Evolutionary conservation across 2,113 vertebrate genomes (phyloP), one percentile per base, ranked within the genome.

Genomic region (Puntigrus tetrazona): DNA sequence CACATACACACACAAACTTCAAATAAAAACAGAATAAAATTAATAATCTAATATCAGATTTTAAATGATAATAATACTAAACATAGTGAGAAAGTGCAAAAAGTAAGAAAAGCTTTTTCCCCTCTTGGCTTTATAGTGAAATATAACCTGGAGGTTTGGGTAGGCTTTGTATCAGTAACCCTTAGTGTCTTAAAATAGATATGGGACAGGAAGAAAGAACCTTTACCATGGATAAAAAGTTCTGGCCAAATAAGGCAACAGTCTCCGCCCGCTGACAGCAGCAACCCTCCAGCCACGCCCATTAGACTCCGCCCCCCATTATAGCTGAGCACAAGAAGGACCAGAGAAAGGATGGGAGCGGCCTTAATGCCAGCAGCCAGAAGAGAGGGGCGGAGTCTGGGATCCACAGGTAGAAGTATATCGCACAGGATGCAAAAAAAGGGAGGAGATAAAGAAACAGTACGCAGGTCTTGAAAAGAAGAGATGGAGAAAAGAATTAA

Each of bases 211-310:
- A 77, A n/a, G 9, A 78, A 38, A 59, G 3, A 78, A 36, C 2
- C 52, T 81, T 87, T 88, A 89, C 88, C 88, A 7, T 84, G 77
- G 85, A 96, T 89, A 90, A 78, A 78, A 59, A 25, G 75, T 0
- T 94, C 87, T 0, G 93, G 92, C 96, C 96, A 98, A 20, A 96
- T 57, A 5, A 98, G 92, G 87, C 94, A 96, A 73, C 81, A 73
- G 45, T 98, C 96, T 2, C 96, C 96, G 0, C 93, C 87, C 0
- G 94, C 94, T 0, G 96, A 96, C 78, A 95, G 92, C 16, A 96
- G 3, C 0, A 97, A 91, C 1, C 95, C 96, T 7, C 83, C 82
- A 0, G 88, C 75, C 57, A 94, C 91, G 38, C 94, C 91, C 55
- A 92, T 83, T 22, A 93, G 69, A 75, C 89, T 90, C 73, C 89